Conservation (phyloP, 2,797 vertebrate genomes). For the Lutjanus argentimaculatus region DNA sequence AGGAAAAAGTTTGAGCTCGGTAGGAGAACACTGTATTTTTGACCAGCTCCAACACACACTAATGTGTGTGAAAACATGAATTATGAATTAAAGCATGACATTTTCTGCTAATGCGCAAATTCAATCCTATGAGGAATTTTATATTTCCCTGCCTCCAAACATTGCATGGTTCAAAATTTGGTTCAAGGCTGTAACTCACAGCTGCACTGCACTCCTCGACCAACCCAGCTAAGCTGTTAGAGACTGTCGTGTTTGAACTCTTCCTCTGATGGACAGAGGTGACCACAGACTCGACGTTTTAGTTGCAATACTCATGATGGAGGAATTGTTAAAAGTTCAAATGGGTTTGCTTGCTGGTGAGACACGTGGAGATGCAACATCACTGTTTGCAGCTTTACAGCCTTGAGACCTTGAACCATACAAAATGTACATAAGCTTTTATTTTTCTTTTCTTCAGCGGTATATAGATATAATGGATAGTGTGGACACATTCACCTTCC, state of each 20-base stretch:
- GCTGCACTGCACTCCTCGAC: slow-evolving; percentile 17
- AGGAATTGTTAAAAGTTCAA: neutral
- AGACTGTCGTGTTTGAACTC: slow-evolving; percentile 14
- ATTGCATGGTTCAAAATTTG: slow-evolving; percentile 27
- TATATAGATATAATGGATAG: neutral
- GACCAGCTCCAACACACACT: slow-evolving; percentile 38
- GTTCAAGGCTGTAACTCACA: slow-evolving; percentile 20
- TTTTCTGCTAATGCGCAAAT: slow-evolving; percentile 45
- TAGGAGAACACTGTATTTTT: slow-evolving; percentile 31
- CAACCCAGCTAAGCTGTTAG: slow-evolving; percentile 16
- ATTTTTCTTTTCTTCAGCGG: neutral
- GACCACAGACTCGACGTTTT: neutral
- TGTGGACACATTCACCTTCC: neutral
- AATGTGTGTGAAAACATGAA: slow-evolving; percentile 48
- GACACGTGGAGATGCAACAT: neutral
- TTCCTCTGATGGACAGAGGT: slow-evolving; percentile 1
- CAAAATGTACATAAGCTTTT: too few relatives aligned
- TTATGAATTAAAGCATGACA: slow-evolving; percentile 55
- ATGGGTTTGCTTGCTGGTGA: neutral
- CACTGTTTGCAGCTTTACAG: neutral
- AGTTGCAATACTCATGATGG: neutral
- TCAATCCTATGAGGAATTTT: slow-evolving; percentile 28
- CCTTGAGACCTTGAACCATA: neutral
- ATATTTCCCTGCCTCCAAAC: slow-evolving; percentile 40
- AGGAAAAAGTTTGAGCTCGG: slow-evolving; percentile 8